These are phyloP conservation scores for Argentina silus DNA, from an alignment of 2,797 vertebrate genomes.

Conservation along the genomic window DNA sequence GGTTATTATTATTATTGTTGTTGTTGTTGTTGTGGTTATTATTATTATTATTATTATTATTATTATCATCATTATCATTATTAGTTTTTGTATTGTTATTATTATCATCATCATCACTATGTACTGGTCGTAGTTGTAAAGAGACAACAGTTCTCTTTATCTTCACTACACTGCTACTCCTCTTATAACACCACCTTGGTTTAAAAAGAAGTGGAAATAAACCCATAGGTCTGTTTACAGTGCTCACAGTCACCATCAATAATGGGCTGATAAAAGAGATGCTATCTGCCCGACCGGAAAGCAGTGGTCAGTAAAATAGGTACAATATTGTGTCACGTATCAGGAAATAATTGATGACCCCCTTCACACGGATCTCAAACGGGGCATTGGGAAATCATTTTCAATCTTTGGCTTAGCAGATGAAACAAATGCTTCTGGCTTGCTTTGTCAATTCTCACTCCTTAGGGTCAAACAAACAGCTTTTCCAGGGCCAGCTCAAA, in stretches of 20 bases:
- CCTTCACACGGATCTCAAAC: conserved; percentile 81
- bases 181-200: not conserved
- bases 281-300: conserved; percentile 78
- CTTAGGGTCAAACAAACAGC: conserved; percentile 87
- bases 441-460: conserved; percentile 87
- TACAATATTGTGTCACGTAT: conserved; percentile 81
- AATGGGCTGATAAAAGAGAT: conserved; percentile 78
- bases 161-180: not conserved
- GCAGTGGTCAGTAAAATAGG: conserved; percentile 81
- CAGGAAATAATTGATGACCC: conserved; percentile 86
- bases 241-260: conserved; percentile 74
- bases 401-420: conserved; percentile 86
- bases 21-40: not conserved
- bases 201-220: conserved; percentile 61
- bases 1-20: not conserved
- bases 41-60: not conserved
- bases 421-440: conserved; percentile 84
- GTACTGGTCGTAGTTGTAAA: not conserved
- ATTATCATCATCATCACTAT: not conserved
- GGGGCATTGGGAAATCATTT: conserved; percentile 85
- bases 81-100: not conserved
- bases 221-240: conserved; percentile 73
- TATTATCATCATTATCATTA: not conserved
- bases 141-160: conserved; percentile 29
- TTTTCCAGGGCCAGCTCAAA: conserved; percentile 80